These are phyloP conservation scores for Parasteatoda lunata DNA, from an alignment of 2,888 invertebrate species.

Conservation along the genomic window DNA sequence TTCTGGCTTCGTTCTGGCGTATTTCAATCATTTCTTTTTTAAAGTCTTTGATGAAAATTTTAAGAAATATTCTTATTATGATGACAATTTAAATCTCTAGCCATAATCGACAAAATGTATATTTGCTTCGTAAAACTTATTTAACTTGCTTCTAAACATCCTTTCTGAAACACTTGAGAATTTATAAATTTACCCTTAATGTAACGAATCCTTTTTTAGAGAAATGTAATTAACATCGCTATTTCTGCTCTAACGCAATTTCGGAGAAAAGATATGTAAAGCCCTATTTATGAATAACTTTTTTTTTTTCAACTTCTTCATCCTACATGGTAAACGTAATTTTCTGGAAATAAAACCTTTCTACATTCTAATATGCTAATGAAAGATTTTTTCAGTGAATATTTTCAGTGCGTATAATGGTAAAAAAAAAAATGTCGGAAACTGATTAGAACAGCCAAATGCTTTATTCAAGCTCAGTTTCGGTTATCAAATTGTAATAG, in stretches of 20 bases:
- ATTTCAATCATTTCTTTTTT: background rate
- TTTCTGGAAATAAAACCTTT: constrained; percentile 18
- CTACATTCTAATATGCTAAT: constrained; percentile 45
- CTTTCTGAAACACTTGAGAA: constrained; percentile 5
- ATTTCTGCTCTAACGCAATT: constrained; percentile 23
- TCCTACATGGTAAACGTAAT: constrained; percentile 3
- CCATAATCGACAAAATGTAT: constrained; percentile 1
- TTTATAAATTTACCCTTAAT: constrained; percentile 20
- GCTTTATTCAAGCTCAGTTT: constrained; percentile 18
- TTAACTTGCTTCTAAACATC: constrained; percentile 13
- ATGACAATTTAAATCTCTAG: background rate
- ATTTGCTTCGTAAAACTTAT: constrained; percentile 9
- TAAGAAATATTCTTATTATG: background rate
- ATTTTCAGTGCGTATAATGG: background rate
- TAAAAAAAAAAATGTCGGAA: constrained; percentile 32
- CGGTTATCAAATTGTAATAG: constrained; percentile 40
- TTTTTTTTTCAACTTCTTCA: background rate
- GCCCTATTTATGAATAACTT: constrained; percentile 24
- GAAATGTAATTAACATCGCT: constrained; percentile 40
- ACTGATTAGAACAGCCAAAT: constrained; percentile 45
- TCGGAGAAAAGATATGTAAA: constrained; percentile 11
- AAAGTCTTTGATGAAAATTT: background rate
- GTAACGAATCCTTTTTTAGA: constrained; percentile 14
- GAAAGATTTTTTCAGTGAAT: constrained; percentile 24
- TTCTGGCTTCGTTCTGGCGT: background rate